Conservation (phyloP, 2,797 vertebrate genomes). For the Tachyglossus aculeatus region DNA sequence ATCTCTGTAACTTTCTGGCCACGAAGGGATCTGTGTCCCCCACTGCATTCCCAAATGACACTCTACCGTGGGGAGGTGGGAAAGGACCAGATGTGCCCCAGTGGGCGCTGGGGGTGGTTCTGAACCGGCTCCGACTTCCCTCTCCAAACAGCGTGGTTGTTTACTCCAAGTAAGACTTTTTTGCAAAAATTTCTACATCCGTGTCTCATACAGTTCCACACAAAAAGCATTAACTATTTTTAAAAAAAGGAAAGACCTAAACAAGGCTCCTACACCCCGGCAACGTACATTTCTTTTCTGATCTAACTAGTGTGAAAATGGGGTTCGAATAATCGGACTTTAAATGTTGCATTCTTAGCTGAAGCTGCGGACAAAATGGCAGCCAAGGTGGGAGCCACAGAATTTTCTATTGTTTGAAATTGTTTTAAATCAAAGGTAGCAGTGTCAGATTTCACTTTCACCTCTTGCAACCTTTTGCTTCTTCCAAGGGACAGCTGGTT, state of each 20-base stretch:
- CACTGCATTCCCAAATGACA: neutral
- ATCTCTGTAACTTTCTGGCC: constrained; percentile 44
- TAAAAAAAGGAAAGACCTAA: constrained; percentile 34
- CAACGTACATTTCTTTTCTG: constrained; percentile 41
- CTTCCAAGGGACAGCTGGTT: fast-evolving
- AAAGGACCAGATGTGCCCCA: no score
- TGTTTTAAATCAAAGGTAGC: no score
- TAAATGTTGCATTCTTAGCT: constrained; percentile 28
- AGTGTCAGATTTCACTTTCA: constrained; percentile 27
- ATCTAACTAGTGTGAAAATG: constrained; percentile 6
- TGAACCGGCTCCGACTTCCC: constrained; percentile 7
- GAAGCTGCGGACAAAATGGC: constrained; percentile 38
- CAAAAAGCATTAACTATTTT: constrained; percentile 60
- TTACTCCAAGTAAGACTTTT: constrained; percentile 55
- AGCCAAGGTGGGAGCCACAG: constrained; percentile 35
- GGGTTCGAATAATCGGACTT: constrained; percentile 45
- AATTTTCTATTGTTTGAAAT: neutral
- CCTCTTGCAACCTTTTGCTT: constrained; percentile 51
- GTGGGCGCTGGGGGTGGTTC: no score
- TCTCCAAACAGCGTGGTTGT: constrained; percentile 13
- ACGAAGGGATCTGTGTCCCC: constrained; percentile 22
- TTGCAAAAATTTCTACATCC: constrained; percentile 46
- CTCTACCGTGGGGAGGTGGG: neutral
- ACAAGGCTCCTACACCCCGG: neutral
- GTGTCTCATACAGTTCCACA: constrained; percentile 28